Conservation (phyloP, 2,797 vertebrate genomes). For the Chromis chromis region DNA sequence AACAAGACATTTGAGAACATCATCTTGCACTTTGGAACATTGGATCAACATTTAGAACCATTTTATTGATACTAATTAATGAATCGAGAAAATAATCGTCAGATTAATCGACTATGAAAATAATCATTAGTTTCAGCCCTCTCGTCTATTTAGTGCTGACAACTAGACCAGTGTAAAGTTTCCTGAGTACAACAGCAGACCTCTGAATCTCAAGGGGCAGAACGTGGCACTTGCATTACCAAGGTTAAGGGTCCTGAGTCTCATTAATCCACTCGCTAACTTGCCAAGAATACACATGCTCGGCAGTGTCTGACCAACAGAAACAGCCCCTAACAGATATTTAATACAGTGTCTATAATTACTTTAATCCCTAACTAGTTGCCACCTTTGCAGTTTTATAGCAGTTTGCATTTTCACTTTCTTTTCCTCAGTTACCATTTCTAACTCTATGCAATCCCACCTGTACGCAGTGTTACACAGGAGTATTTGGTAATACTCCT, state of each 20-base stretch:
- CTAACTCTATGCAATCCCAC: constrained; percentile 19
- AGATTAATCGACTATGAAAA: too few species aligned
- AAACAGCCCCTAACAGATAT: not conserved
- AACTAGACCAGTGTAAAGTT: constrained; percentile 19
- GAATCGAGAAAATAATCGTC: too few species aligned
- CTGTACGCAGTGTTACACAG: constrained; percentile 18
- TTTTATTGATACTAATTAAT: too few species aligned
- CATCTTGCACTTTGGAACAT: too few species aligned
- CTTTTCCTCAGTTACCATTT: not conserved
- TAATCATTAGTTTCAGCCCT: too few species aligned
- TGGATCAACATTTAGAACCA: too few species aligned
- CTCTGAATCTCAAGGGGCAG: not conserved
- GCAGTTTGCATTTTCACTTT: constrained; percentile 19
- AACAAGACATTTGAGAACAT: too few species aligned
- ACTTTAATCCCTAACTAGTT: constrained; percentile 17
- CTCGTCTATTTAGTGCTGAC: constrained; percentile 2
- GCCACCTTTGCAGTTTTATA: constrained; percentile 3
- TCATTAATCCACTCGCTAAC: not conserved
- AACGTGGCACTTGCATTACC: constrained; percentile 4
- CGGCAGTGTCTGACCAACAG: not conserved
- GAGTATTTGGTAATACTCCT: constrained; percentile 46
- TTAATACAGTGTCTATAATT: not conserved
- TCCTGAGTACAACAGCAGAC: constrained; percentile 19
- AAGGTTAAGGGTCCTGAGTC: not conserved
- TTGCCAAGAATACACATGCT: constrained; percentile 1